phyloP scores from a whole-genome alignment of 2,113 vertebrate genomes.

The Corydoras maculifer region DNA sequence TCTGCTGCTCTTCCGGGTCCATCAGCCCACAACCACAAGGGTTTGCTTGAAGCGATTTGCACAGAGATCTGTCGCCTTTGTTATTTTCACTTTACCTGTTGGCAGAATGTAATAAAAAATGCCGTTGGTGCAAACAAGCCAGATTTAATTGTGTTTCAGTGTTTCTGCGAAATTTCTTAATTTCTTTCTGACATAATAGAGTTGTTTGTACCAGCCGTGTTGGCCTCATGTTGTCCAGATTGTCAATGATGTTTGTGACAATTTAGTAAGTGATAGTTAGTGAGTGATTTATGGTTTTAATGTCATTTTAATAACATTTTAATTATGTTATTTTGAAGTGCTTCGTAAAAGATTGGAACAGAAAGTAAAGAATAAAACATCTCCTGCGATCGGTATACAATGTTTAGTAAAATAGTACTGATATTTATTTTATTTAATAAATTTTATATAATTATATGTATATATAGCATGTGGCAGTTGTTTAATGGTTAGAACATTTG shows the following conservation, averaged over 20 bases:
- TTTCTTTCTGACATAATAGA: constrained; percentile 1
- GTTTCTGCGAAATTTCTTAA: constrained; percentile 23
- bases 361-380: too few species aligned
- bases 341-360: too few species aligned
- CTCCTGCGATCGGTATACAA: too few species aligned
- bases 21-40: constrained; percentile 33
- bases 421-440: too few species aligned
- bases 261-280: background rate
- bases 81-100: constrained; percentile 38
- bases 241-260: background rate
- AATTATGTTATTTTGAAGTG: too few species aligned
- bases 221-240: background rate
- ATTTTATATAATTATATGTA: too few species aligned
- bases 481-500: too few species aligned
- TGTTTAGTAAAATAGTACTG: too few species aligned
- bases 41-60: constrained; percentile 29
- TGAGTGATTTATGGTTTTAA: background rate
- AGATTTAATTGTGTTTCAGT: constrained; percentile 9
- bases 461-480: too few species aligned
- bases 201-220: background rate
- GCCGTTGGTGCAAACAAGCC: constrained; percentile 11
- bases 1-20: constrained; percentile 39
- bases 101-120: constrained; percentile 15
- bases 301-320: background rate
- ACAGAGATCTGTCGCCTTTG: constrained; percentile 22